Evolutionary conservation across 2,797 vertebrate species (phyloP), one percentile per base, ranked within the genome.

Genomic region (Tiaroga cobitis): DNA sequence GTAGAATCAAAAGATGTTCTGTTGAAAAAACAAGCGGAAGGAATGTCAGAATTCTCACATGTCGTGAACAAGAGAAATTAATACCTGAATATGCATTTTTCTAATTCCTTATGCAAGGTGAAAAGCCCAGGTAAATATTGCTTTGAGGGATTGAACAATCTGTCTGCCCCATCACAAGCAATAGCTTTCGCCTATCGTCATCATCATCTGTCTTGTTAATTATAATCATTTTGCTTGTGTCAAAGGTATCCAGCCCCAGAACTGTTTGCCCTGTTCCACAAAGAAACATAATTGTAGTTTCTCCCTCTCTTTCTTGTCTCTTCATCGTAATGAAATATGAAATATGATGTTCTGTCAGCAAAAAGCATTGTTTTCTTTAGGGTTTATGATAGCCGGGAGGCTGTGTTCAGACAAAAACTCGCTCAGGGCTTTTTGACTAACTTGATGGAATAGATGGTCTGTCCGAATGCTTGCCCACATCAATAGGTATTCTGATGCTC

Each of bases 361-460:
- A 63, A 83, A 78, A 87, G 83, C 80, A 83, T 86, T 88, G 85
- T 85, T 89, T 89, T 54, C 32, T 70, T 83, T 80, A 84, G 82
- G 86, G 65, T 89, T 84, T 89, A 88, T 83, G 85, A 88, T 85
- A 83, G 69, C 86, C 34, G 32, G 5, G 84, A 87, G 86, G 77
- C 67, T 37, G 26, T 70, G 82, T 39, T 87, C 73, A 56, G 67
- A 78, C 39, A 84, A 83, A 89, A 82, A 78, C 56, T 67, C 79
- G 46, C 86, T 87, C 73, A 46, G 81, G 82, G 79, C 63, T 89
- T 83, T 86, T 86, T 80, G 76, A 80, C 81, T 86, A 87, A 89
- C 84, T 77, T 81, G 63, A 80, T 77, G 80, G 73, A 86, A 86
- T 85, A 87, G 67, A 89, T 84, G 86, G 86, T 82, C 81, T 63